Evolutionary conservation across 2,888 invertebrate genomes (phyloP), one percentile per base, ranked within the genome.

Genomic region (Pristionchus exspectatus): DNA sequence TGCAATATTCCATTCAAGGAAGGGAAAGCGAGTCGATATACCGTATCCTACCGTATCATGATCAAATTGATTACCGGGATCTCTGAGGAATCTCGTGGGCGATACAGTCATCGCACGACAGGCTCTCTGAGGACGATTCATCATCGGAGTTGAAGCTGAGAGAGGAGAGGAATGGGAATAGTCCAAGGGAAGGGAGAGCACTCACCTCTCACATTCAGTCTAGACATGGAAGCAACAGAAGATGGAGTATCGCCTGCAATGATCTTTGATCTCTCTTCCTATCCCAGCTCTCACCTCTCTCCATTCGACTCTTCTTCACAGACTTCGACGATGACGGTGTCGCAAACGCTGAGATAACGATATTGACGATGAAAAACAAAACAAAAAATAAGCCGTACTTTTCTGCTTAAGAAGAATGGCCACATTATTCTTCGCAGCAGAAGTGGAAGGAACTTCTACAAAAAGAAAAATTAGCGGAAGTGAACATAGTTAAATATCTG

Each of bases 101-200:
- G 81, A 81, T 2, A 38, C 38, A 24, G 81, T 50, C 44, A 81
- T 81, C 1, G 81, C 81, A 81, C 81, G 81, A 81, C 81, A 81
- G 16, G 81, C 81, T 81, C 81, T 81, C 44, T 5, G 2, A n/a
- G 81, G 81, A 50, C 81, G 81, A 50, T 1, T 7, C 0, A 2
- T 16, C 16, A n/a, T 14, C 16, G 72, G 72, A 72, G 72, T 72
- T 10, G 33, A 33, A 12, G 30, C 72, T 72, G 33, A 24, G 24
- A 72, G 38, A 38, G 38, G 38, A 30, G 18, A 63, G 63, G n/a
- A 10, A 63, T 63, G 5, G 63, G n/a, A 10, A 24, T 21, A 63
- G 4, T 10, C 24, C 7, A 63, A n/a, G 24, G 24, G 63, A 63
- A 63, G 63, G 63, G n/a, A 9, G 21, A 56, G 59, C 21, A 63